Conservation (phyloP, 2,888 invertebrate genomes). For the Baronia brevicornis region DNA sequence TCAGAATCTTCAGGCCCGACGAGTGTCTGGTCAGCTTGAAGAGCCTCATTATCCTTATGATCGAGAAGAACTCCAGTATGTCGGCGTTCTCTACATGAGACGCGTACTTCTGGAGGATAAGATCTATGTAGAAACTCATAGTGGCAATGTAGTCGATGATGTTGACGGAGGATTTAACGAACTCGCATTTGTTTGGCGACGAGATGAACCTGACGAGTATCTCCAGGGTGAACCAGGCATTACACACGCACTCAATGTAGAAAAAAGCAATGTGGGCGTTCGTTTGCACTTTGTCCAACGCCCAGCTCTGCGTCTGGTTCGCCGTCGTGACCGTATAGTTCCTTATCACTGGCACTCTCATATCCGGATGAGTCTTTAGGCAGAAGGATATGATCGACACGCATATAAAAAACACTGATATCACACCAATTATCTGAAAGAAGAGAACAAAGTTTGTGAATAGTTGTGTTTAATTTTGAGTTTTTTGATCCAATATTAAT, state of each 20-base stretch:
- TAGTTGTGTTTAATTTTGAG: too few relatives aligned
- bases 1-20: conserved; percentile 97
- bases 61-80: conserved; percentile 97
- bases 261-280: conserved; percentile 98
- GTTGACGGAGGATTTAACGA: conserved; percentile 97
- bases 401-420: conserved; percentile 99
- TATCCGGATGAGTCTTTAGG: conserved; percentile 99
- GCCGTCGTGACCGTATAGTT: conserved; percentile 87
- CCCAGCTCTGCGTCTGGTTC: conserved; percentile 85
- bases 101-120: conserved; percentile 91
- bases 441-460: conserved; percentile 20
- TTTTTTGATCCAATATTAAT: too few relatives aligned
- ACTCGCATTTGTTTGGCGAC: conserved; percentile 94
- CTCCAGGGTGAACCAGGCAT: conserved; percentile 99
- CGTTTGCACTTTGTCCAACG: conserved; percentile 92
- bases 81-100: conserved; percentile 95
- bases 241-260: conserved; percentile 98
- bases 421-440: conserved; percentile 95
- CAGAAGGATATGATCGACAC: conserved; percentile 99
- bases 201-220: conserved; percentile 95
- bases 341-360: conserved; percentile 92
- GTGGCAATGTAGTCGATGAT: conserved; percentile 99
- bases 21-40: conserved; percentile 98
- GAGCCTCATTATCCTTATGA: conserved; percentile 97
- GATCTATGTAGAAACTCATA: conserved; percentile 97